A percentile compares a stretch with the other conserved stretches of the same genome.
Conservation (phyloP, 2,888 invertebrate species). For the Tenthredo distinguenda region DNA sequence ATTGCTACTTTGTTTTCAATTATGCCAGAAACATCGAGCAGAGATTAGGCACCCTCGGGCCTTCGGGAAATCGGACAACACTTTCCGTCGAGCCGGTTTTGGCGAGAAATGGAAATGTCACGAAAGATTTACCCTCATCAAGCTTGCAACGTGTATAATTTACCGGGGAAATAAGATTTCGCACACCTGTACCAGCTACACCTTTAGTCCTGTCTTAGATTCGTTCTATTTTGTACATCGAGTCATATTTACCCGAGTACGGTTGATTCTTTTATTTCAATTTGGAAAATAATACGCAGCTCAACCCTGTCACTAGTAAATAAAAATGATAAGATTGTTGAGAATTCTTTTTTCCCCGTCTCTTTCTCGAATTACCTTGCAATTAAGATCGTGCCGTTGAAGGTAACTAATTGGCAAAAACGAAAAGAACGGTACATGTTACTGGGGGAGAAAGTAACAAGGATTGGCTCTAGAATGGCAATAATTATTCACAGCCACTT, state of each 20-base stretch:
- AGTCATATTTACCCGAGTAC: neutral
- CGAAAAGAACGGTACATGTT: neutral
- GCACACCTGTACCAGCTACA: neutral
- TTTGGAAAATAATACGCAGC: neutral
- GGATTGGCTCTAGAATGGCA: neutral
- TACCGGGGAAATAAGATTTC: neutral
- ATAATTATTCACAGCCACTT: conserved; percentile 3
- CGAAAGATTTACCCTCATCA: conserved; percentile 14
- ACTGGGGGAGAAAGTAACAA: neutral
- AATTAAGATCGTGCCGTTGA: neutral
- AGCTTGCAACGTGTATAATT: neutral
- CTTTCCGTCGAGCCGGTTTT: neutral
- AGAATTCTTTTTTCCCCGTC: neutral
- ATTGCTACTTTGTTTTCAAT: neutral
- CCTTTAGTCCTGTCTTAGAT: neutral
- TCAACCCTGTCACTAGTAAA: neutral
- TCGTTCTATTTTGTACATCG: neutral
- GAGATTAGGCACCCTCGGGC: neutral
- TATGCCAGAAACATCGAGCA: neutral
- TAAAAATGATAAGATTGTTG: neutral
- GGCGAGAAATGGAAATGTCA: conserved; percentile 27
- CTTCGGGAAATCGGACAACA: conserved; percentile 2
- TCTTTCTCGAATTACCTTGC: neutral
- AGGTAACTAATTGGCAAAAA: conserved; percentile 1
- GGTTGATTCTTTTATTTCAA: neutral